Evolutionary conservation across 2,797 vertebrate species (phyloP).

Genomic region (Myiotriccus ornatus): DNA sequence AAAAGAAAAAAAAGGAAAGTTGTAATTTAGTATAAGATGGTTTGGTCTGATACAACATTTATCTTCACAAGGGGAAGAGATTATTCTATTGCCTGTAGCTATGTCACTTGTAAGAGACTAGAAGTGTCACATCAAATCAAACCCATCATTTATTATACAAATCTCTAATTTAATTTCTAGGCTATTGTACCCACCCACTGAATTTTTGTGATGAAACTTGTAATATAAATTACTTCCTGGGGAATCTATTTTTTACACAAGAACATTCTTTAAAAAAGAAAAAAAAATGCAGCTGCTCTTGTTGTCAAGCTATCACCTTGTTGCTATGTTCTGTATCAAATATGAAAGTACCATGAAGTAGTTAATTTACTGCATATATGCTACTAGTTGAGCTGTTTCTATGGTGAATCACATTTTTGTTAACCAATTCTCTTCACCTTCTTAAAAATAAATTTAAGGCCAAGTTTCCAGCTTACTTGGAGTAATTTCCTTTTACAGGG

Average conservation of each 20-base stretch:
- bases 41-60: conserved; percentile 26
- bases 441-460: background rate
- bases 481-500: background rate
- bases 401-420: background rate
- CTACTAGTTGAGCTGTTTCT: conserved; percentile 34
- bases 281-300: conserved; percentile 10
- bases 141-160: conserved; percentile 42
- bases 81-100: conserved; percentile 38
- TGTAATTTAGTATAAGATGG: conserved; percentile 33
- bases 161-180: conserved; percentile 55
- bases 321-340: conserved; percentile 28
- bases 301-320: conserved; percentile 25
- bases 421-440: background rate
- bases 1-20: background rate
- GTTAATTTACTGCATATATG: background rate
- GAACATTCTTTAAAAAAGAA: background rate
- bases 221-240: conserved; percentile 28
- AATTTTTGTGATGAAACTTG: conserved; percentile 7
- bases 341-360: background rate
- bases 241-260: conserved; percentile 1
- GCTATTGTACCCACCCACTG: conserved; percentile 9
- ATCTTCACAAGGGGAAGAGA: conserved; percentile 42
- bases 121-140: conserved; percentile 57
- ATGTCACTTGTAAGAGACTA: conserved; percentile 37
- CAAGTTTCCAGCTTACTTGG: background rate